phyloP scores from a whole-genome alignment of 2,888 invertebrate species.

The Cantharis rustica region DNA sequence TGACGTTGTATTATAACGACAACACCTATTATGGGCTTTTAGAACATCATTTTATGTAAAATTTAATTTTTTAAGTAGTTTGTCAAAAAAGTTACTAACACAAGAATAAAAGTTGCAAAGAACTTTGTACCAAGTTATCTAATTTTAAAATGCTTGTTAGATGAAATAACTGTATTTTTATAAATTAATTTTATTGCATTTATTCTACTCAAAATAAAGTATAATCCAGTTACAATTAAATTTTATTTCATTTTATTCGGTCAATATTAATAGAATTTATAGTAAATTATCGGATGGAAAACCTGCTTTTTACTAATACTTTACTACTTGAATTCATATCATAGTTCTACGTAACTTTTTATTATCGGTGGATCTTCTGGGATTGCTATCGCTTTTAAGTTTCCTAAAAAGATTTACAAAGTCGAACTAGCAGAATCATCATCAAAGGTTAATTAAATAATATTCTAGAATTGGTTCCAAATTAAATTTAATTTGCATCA shows the following conservation, averaged over 20 bases:
- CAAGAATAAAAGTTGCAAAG: neutral
- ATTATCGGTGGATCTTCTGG: too few species aligned
- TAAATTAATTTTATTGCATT: neutral
- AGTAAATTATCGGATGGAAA: too few species aligned
- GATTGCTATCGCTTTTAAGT: too few species aligned
- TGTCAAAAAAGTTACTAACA: neutral
- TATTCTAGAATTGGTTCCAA: too few species aligned
- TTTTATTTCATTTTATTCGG: neutral
- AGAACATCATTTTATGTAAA: neutral
- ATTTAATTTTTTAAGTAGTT: neutral
- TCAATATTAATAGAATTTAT: too few species aligned
- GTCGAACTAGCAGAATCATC: too few species aligned
- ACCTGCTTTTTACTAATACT: too few species aligned
- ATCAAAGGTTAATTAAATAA: too few species aligned
- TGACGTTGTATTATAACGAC: neutral
- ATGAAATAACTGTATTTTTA: neutral
- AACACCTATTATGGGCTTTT: neutral
- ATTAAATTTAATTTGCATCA: too few species aligned
- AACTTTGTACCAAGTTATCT: neutral
- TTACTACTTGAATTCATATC: too few species aligned
- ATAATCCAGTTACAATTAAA: neutral
- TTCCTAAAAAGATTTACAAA: too few species aligned
- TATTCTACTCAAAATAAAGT: neutral
- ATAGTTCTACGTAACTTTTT: too few species aligned
- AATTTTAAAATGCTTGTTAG: neutral